These are phyloP conservation scores for Aromia moschata DNA, from an alignment of 2,888 invertebrate species.

Conservation along the genomic window DNA sequence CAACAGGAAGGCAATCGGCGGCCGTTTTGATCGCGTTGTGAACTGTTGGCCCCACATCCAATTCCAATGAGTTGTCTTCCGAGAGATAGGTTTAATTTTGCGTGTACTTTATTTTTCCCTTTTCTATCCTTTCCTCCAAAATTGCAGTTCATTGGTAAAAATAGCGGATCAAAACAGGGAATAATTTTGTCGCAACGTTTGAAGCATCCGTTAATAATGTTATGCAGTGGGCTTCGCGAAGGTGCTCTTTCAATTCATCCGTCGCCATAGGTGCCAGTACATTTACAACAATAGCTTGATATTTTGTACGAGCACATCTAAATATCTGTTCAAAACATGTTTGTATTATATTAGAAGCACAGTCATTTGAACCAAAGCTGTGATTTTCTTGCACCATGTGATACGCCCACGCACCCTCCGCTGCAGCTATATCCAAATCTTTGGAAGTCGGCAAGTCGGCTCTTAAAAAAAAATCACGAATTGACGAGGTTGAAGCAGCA, in stretches of 20 bases:
- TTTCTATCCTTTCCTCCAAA: conserved; percentile 44
- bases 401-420: conserved; percentile 35
- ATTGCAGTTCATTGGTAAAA: conserved; percentile 47
- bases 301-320: conserved; percentile 49
- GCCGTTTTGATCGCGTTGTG: conserved; percentile 50
- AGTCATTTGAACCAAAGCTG: conserved; percentile 45
- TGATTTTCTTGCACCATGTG: conserved; percentile 43
- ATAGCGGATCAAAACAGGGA: conserved; percentile 45
- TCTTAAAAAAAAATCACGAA: conserved; percentile 36
- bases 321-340: conserved; percentile 49
- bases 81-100: conserved; percentile 43
- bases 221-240: conserved; percentile 43
- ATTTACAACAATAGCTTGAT: conserved; percentile 46
- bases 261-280: background rate
- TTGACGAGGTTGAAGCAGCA: conserved; percentile 43
- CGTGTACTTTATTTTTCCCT: conserved; percentile 47
- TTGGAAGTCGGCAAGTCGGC: conserved; percentile 36
- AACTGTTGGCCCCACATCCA: conserved; percentile 39
- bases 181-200: conserved; percentile 52
- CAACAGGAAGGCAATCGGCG: conserved; percentile 45
- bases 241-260: conserved; percentile 49
- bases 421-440: conserved; percentile 44
- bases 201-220: conserved; percentile 48
- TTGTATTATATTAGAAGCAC: conserved; percentile 46
- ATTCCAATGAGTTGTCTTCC: conserved; percentile 39